Percentiles rank a stretch among this genome's conserved stretches.
These are phyloP conservation scores for Heliopora coerulea DNA, from an alignment of 92 coral and sea anemone genomes.

Conservation along the genomic window DNA sequence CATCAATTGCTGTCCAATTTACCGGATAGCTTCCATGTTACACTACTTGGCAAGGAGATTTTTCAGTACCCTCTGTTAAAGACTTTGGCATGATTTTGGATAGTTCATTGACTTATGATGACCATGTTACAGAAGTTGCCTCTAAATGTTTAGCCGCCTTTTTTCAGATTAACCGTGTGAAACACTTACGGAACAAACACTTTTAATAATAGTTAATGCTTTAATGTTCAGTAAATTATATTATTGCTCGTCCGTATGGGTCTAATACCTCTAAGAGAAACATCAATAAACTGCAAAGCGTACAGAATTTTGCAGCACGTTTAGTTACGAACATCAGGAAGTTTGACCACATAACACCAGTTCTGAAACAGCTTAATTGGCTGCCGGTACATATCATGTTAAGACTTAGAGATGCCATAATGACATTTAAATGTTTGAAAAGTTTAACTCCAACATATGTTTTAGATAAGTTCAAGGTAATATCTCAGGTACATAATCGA, in stretches of 20 bases:
- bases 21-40: constrained; percentile 25
- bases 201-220: constrained; percentile 19
- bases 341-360: background rate
- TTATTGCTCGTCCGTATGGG: constrained; percentile 50
- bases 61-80: constrained; percentile 20
- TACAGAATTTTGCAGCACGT: constrained; percentile 3
- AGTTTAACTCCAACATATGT: no score
- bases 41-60: constrained; percentile 36
- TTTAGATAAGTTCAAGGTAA: no score
- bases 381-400: no score
- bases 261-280: constrained; percentile 51
- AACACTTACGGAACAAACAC: constrained; percentile 27
- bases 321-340: background rate
- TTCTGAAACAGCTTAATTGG: background rate
- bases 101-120: constrained; percentile 28
- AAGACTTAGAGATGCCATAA: background rate
- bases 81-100: constrained; percentile 54
- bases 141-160: constrained; percentile 43
- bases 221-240: constrained; percentile 41
- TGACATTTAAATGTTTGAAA: no score
- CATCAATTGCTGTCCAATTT: constrained; percentile 38
- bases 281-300: background rate
- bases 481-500: no score
- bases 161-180: constrained; percentile 46
- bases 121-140: constrained; percentile 39